These are phyloP conservation scores for Anticlea derivata DNA, from an alignment of 2,888 invertebrate genomes.

Conservation along the genomic window DNA sequence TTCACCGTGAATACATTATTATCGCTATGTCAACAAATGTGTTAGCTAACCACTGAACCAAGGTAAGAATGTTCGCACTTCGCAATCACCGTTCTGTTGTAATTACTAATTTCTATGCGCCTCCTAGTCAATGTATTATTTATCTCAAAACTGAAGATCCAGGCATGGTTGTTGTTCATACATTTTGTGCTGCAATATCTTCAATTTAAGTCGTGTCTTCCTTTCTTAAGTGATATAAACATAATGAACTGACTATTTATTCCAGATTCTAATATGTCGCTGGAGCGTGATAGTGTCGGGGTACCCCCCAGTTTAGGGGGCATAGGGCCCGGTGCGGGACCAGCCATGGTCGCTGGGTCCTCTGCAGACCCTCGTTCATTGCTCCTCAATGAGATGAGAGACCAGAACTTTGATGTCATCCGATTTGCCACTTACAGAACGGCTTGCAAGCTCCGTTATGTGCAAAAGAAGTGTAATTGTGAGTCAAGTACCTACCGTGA, in stretches of 20 bases:
- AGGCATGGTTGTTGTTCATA: neutral
- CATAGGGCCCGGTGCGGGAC: conserved; percentile 40
- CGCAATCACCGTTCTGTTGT: conserved; percentile 20
- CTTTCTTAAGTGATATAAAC: neutral
- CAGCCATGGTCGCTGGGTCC: conserved; percentile 36
- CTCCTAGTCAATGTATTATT: conserved; percentile 8
- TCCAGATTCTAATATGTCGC: conserved; percentile 56
- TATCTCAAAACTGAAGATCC: neutral
- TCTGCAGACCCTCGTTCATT: conserved; percentile 88
- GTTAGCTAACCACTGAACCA: conserved; percentile 62
- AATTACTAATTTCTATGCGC: conserved; percentile 5
- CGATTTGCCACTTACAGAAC: conserved; percentile 99
- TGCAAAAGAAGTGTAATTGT: conserved; percentile 99
- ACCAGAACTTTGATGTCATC: conserved; percentile 97
- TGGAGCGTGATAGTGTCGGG: conserved; percentile 69
- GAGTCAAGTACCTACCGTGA: conserved; percentile 82
- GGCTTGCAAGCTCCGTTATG: conserved; percentile 97
- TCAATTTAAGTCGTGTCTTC: neutral
- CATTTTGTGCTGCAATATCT: too few species aligned
- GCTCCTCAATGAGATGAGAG: conserved; percentile 92
- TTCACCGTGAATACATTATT: conserved; percentile 66
- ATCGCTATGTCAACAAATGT: conserved; percentile 70
- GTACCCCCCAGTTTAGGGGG: conserved; percentile 54
- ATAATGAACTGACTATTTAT: too few species aligned
- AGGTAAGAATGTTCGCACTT: conserved; percentile 59